Evolutionary conservation across 2,113 vertebrate genomes (phyloP), one percentile per base, ranked within the genome.

Genomic region (Nibea albiflora): DNA sequence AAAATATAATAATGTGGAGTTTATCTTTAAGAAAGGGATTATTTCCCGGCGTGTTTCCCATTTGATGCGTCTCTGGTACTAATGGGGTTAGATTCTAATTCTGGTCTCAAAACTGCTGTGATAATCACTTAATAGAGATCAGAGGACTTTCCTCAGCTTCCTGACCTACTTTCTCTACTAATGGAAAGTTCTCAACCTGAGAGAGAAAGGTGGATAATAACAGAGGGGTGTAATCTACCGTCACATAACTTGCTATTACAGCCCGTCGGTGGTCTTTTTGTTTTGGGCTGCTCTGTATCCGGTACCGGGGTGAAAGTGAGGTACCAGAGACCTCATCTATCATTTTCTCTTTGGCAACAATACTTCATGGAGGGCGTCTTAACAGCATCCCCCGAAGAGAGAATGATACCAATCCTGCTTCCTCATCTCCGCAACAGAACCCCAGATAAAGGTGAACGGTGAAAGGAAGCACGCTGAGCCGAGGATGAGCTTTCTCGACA

Each of bases 401-500:
- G 10, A 5, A 78, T 78, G 44, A 83, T 61, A 39, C 39, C 28
- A 46, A 1, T 56, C 19, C 14, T 5, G 22, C 44, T 24, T 49
- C 64, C 39, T 74, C 58, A 52, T 80, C 28, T 35, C 49, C 0
- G 3, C 53, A 42, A 24, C 60, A 24, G 52, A 62, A 26, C 54
- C 35, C 57, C 58, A 58, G 70, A 28, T 31, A 50, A 54, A 73
- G 65, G 39, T 39, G 57, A 78, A 16, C 11, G 53, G 22, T 73
- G 11, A 85, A 85, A 73, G 70, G 50, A 39, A 62, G 17, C 82
- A 64, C 3, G 50, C 84, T 89, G 90, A 28, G 89, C 24, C n/a
- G 14, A 19, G 76, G 68, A 91, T 91, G 85, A 88, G 76, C 28
- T 87, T 63, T 71, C 46, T 47, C 64, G 76, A 31, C 53, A 28